Evolutionary conservation across 2,113 vertebrate species (phyloP), one percentile per base, ranked within the genome.

Genomic region (Chascanopsetta lugubris): DNA sequence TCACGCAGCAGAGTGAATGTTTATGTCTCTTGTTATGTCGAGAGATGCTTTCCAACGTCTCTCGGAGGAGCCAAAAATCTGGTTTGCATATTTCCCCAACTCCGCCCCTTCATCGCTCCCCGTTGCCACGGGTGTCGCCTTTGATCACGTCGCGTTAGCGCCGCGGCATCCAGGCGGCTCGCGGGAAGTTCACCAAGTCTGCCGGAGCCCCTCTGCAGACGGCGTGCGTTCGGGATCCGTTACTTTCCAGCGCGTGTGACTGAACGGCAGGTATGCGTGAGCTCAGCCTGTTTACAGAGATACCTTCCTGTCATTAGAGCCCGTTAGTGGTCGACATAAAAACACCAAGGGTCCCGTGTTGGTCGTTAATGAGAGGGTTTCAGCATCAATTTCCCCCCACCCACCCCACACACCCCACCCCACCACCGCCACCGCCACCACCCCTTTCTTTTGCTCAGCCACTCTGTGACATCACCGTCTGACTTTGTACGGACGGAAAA

Each of bases 381-480:
- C 34, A 49, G 32, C 50, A 58, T 0, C 13, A 54, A 24, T 68
- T 50, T 63, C 32, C 30, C 9, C 55, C 8, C 26, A 20, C 18
- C 34, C 18, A 2, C 20, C 20, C 34, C 18, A n/a, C n/a, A n/a
- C n/a, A n/a, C n/a, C n/a, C n/a, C n/a, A n/a, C n/a, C n/a, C n/a
- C n/a, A n/a, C n/a, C n/a, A n/a, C n/a, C n/a, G n/a, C n/a, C n/a
- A n/a, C n/a, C n/a, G n/a, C n/a, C n/a, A n/a, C n/a, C n/a, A n/a
- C n/a, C 1, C 11, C 6, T 21, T 13, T 25, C 24, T 32, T 49
- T 57, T 20, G 26, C 56, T 29, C 61, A 34, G 56, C 43, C 56
- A 0, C 50, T 59, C 58, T 62, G 77, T 87, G 82, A 90, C 82
- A 83, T 90, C 86, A 90, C 69, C 49, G 65, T 82, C 79, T 86